Percentiles rank a stretch among this genome's conserved stretches.
Evolutionary conservation across 2,797 vertebrate species (phyloP).

Genomic region (Nannoperca australis): DNA sequence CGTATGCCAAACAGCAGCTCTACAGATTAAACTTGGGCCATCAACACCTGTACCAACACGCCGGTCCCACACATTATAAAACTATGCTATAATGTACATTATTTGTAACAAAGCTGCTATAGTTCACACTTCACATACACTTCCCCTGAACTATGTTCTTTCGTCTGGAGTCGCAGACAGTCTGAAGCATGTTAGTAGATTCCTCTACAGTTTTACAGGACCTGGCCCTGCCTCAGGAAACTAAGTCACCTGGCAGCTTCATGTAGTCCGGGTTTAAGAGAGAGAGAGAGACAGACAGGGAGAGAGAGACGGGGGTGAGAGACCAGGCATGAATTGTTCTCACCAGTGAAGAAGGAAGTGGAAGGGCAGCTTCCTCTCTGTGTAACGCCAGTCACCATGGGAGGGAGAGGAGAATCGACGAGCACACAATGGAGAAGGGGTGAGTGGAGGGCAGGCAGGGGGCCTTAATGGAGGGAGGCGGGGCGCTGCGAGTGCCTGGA

Average conservation of each 20-base stretch:
- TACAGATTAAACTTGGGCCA: neutral
- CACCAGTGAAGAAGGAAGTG: slow-evolving; percentile 79
- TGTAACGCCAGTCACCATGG: slow-evolving; percentile 51
- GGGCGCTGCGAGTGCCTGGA: slow-evolving; percentile 55
- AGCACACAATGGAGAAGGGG: slow-evolving; percentile 71
- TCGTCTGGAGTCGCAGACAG: slow-evolving; percentile 4
- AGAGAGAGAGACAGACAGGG: slow-evolving; percentile 6
- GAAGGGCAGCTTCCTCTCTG: slow-evolving; percentile 81
- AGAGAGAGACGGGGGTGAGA: slow-evolving; percentile 59
- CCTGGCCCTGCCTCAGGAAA: slow-evolving; percentile 34
- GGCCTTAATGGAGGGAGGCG: slow-evolving; percentile 65
- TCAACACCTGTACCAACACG: neutral
- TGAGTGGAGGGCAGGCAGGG: slow-evolving; percentile 59
- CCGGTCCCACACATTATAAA: neutral
- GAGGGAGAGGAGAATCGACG: slow-evolving; percentile 64
- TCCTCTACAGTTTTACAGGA: slow-evolving; percentile 8
- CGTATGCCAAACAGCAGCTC: neutral
- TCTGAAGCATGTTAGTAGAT: slow-evolving; percentile 4
- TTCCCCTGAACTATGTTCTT: slow-evolving; percentile 24
- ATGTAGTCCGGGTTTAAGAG: slow-evolving; percentile 24
- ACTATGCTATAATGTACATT: neutral
- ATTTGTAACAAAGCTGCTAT: neutral
- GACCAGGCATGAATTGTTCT: slow-evolving; percentile 78
- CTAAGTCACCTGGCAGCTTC: slow-evolving; percentile 36
- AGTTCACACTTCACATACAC: too few relatives aligned